These are phyloP conservation scores for Zhuqinia jingwanae DNA, from an alignment of 2,888 invertebrate genomes.

Conservation along the genomic window DNA sequence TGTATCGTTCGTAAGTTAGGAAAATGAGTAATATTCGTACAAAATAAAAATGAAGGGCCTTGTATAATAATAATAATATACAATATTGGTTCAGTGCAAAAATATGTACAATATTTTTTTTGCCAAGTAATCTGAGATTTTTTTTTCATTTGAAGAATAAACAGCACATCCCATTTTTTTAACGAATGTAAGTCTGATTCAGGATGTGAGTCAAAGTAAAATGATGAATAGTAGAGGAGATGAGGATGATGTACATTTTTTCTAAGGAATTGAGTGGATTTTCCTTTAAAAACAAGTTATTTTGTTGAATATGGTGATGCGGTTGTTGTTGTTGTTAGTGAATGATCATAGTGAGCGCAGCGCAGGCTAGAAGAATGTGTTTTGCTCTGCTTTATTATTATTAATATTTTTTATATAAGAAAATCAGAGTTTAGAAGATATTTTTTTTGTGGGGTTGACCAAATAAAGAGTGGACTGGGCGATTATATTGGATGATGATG, in stretches of 20 bases:
- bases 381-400: background rate
- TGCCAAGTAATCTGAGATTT: too few species aligned
- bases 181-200: background rate
- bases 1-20: too few species aligned
- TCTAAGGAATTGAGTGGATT: background rate
- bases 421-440: background rate
- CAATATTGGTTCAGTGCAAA: too few species aligned
- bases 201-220: background rate
- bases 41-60: background rate
- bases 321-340: too few species aligned
- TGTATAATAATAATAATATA: too few species aligned
- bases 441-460: slow-evolving; percentile 24
- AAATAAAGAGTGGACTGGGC: slow-evolving; percentile 18
- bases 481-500: background rate
- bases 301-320: background rate
- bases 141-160: background rate
- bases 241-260: too few species aligned
- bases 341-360: too few species aligned
- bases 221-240: too few species aligned
- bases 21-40: slow-evolving; percentile 11
- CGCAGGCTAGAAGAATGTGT: too few species aligned
- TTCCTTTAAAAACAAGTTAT: slow-evolving; percentile 14
- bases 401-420: background rate
- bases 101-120: background rate
- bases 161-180: background rate